Conservation (phyloP, 2,888 invertebrate species). For the Apantesis nais region DNA sequence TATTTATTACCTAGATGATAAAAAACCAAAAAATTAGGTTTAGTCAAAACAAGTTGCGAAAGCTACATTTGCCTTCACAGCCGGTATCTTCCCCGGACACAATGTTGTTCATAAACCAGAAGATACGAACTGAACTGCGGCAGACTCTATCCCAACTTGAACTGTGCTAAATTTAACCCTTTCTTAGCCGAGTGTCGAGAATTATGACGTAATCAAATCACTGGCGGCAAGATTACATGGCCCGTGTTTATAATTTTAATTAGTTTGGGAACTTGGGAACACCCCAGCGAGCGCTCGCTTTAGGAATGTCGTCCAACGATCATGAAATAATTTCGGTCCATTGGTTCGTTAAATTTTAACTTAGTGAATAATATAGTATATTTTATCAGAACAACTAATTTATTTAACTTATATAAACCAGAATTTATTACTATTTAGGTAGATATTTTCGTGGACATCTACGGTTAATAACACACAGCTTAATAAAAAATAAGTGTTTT, state of each 20-base stretch:
- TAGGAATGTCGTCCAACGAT: constrained; percentile 8
- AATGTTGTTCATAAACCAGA: constrained; percentile 17
- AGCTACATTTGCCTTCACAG: neutral
- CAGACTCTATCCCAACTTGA: constrained; percentile 28
- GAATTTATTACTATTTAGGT: too few relatives aligned
- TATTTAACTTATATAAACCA: neutral
- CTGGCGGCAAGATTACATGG: constrained; percentile 48
- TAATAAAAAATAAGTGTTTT: too few relatives aligned
- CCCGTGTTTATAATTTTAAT: constrained; percentile 63
- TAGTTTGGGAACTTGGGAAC: constrained; percentile 48
- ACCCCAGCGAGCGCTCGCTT: neutral
- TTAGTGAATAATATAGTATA: neutral
- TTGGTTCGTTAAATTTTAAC: neutral
- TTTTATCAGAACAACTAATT: neutral
- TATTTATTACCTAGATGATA: neutral
- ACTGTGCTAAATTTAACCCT: constrained; percentile 34
- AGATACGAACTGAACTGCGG: constrained; percentile 21
- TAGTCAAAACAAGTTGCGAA: constrained; percentile 1
- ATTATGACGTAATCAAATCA: constrained; percentile 55
- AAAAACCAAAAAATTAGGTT: neutral
- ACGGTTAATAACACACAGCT: too few relatives aligned
- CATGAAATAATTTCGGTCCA: neutral
- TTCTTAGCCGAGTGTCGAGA: constrained; percentile 39
- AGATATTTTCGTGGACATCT: too few relatives aligned
- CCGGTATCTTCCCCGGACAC: constrained; percentile 1